These are phyloP conservation scores for Escarpia spicata DNA, from an alignment of 2,888 invertebrate genomes.

Conservation along the genomic window DNA sequence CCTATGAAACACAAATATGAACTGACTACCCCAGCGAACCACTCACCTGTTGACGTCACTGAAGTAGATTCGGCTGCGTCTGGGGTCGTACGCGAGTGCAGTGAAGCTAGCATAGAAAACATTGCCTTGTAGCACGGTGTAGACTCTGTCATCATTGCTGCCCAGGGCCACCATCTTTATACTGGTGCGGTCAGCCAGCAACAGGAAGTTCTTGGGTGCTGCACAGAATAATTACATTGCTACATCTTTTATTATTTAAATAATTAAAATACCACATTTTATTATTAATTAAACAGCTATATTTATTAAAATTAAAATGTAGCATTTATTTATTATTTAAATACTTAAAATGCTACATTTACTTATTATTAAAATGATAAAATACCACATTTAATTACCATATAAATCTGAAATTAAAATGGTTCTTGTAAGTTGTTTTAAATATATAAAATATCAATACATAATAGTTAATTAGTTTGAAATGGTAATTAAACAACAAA, in stretches of 20 bases:
- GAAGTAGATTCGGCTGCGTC: neutral
- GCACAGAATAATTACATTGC: neutral
- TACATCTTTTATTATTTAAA: no score
- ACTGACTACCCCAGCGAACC: no score
- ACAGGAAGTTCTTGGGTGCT: neutral
- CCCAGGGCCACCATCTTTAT: constrained; percentile 5
- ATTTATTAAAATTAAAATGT: no score
- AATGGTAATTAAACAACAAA: neutral
- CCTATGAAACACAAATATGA: no score
- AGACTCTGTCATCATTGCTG: neutral
- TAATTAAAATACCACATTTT: no score
- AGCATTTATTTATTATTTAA: no score
- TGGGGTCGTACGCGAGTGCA: neutral
- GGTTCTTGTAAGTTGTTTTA: no score
- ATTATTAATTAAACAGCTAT: no score
- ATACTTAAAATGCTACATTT: no score
- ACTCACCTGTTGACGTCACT: neutral
- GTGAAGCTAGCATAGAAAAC: neutral
- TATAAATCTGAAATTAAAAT: no score
- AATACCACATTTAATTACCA: no score
- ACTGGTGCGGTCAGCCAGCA: neutral
- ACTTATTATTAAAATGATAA: no score
- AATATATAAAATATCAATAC: neutral
- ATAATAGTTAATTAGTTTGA: neutral
- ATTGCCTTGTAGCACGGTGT: neutral